A percentile compares a stretch with the other conserved stretches of the same genome.
Conservation (phyloP, 2,888 invertebrate genomes). For the Belgica antarctica region DNA sequence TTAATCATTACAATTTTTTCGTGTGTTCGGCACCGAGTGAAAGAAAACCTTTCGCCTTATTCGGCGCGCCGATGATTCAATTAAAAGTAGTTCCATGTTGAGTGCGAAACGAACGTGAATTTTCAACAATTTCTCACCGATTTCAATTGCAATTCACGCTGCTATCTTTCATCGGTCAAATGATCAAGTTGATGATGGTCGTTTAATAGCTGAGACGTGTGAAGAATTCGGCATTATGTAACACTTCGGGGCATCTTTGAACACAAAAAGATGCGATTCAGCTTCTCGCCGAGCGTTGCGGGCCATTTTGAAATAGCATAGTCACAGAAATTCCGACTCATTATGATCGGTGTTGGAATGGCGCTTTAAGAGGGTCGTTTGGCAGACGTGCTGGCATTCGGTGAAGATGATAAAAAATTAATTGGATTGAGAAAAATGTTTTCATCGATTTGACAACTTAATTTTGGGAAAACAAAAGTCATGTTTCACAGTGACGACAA, state of each 20-base stretch:
- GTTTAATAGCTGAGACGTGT: slow-evolving; percentile 1
- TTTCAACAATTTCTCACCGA: slow-evolving; percentile 3
- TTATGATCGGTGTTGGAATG: background rate
- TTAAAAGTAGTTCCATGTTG: background rate
- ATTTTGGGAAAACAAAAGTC: too few relatives aligned
- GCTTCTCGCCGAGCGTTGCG: background rate
- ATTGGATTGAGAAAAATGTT: too few relatives aligned
- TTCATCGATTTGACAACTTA: background rate
- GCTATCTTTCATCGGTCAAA: background rate
- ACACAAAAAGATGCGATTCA: too few relatives aligned
- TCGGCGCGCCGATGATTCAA: background rate
- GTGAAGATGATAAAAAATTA: too few relatives aligned
- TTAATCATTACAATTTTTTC: slow-evolving; percentile 38
- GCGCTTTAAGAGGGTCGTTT: background rate
- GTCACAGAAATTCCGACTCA: slow-evolving; percentile 18
- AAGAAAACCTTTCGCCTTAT: slow-evolving; percentile 6
- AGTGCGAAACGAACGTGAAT: background rate
- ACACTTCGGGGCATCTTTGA: background rate
- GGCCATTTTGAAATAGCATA: slow-evolving; percentile 8
- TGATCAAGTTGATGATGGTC: background rate
- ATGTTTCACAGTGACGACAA: too few relatives aligned
- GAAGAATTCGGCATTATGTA: slow-evolving; percentile 14
- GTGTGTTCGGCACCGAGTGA: background rate
- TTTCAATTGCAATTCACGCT: background rate
- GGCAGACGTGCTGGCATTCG: slow-evolving; percentile 8